These are phyloP conservation scores for Leptoteleia sp. DNA, from an alignment of 1,140 invertebrate genomes.

Conservation along the genomic window DNA sequence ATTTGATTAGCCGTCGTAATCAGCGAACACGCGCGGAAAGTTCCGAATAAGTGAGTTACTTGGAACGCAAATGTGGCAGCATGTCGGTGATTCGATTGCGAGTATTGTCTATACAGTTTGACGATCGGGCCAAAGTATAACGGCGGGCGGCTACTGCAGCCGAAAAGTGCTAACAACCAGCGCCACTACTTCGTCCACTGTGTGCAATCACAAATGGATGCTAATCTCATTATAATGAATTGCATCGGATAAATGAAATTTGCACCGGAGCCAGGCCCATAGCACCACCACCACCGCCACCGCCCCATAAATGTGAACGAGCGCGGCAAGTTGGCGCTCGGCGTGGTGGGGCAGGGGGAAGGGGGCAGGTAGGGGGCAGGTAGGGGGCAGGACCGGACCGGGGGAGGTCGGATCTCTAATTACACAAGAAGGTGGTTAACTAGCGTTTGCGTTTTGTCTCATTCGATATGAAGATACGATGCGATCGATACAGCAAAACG, in stretches of 20 bases:
- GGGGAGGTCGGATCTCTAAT: slow-evolving; percentile 23
- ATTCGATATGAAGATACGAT: slow-evolving; percentile 58
- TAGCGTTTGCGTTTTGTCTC: slow-evolving; percentile 48
- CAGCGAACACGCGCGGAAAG: slow-evolving; percentile 13
- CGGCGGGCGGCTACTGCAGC: too few relatives aligned
- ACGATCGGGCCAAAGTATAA: neutral
- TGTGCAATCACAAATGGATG: slow-evolving; percentile 31
- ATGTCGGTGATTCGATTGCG: slow-evolving; percentile 3
- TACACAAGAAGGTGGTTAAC: slow-evolving; percentile 43
- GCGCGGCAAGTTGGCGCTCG: slow-evolving; percentile 4
- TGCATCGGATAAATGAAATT: slow-evolving; percentile 34
- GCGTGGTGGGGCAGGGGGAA: too few relatives aligned
- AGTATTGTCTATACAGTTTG: slow-evolving; percentile 1
- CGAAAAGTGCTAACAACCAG: neutral
- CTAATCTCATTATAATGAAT: slow-evolving; percentile 35
- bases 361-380: too few relatives aligned
- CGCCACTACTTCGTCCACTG: neutral
- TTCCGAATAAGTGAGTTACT: slow-evolving; percentile 12
- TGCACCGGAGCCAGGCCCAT: neutral
- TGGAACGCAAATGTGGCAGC: neutral
- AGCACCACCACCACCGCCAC: too few relatives aligned
- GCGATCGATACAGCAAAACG: slow-evolving; percentile 49
- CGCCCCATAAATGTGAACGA: slow-evolving; percentile 27
- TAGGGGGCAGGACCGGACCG: too few relatives aligned
- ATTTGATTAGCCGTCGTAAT: slow-evolving; percentile 18